Evolutionary conservation across 1,140 invertebrate genomes (phyloP).

Genomic region (Brachystomella parvula): DNA sequence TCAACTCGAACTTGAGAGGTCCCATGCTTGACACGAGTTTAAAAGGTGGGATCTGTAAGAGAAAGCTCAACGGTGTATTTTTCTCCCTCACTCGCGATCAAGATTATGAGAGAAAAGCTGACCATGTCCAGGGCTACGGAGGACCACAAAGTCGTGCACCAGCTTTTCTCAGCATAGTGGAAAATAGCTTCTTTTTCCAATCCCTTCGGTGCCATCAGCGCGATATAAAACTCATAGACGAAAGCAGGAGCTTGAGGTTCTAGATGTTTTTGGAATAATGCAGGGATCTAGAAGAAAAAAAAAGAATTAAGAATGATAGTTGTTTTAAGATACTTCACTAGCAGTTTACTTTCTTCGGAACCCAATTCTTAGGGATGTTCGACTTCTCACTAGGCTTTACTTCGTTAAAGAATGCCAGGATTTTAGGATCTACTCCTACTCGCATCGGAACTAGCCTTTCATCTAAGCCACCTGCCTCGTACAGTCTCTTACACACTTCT

Average conservation of each 20-base stretch:
- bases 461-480: conserved; percentile 8
- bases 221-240: background rate
- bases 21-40: background rate
- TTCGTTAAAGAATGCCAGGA: background rate
- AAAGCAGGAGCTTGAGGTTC: background rate
- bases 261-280: background rate
- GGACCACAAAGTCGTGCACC: background rate
- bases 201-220: background rate
- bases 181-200: background rate
- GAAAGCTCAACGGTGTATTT: background rate
- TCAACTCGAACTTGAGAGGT: background rate
- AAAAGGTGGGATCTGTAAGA: background rate
- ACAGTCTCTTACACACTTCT: conserved; percentile 43
- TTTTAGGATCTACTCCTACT: background rate
- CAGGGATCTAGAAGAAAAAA: background rate
- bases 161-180: background rate
- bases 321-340: too few species aligned
- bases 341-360: conserved; percentile 10
- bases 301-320: too few species aligned
- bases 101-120: background rate
- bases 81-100: background rate
- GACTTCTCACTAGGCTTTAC: background rate
- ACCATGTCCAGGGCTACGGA: background rate
- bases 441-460: background rate
- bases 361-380: conserved; percentile 8